Conservation (phyloP, 2,797 vertebrate species). For the Spinibarbus caldwelli region DNA sequence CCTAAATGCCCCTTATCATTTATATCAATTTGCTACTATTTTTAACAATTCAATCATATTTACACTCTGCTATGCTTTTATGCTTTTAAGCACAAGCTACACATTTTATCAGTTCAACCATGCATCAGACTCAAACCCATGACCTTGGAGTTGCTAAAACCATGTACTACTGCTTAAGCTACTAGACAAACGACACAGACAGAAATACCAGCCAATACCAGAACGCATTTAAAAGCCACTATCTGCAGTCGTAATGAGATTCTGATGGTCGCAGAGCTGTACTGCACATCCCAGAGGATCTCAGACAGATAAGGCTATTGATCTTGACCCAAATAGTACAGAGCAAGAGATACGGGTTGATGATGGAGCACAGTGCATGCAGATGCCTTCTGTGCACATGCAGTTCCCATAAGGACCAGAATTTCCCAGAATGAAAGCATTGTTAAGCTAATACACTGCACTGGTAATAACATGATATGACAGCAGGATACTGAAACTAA, state of each 20-base stretch:
- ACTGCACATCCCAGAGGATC: slow-evolving; percentile 37
- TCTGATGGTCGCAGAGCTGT: slow-evolving; percentile 30
- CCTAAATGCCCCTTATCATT: not conserved
- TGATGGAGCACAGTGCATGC: not conserved
- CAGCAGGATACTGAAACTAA: slow-evolving; percentile 29
- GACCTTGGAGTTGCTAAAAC: not conserved
- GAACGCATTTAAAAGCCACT: not conserved
- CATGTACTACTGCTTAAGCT: not conserved
- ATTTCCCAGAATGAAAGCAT: slow-evolving; percentile 10
- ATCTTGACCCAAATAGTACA: not conserved
- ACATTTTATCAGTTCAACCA: not conserved
- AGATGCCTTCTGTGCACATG: slow-evolving; percentile 14
- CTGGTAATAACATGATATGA: slow-evolving; percentile 32
- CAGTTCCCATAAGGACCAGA: not conserved
- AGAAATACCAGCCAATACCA: slow-evolving; percentile 8
- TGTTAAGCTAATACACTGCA: not conserved
- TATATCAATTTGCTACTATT: not conserved
- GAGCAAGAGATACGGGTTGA: not conserved
- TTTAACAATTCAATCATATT: not conserved
- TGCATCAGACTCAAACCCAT: not conserved
- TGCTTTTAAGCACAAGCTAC: not conserved
- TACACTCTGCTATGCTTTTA: not conserved
- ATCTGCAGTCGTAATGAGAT: slow-evolving; percentile 28
- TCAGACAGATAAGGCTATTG: slow-evolving; percentile 41
- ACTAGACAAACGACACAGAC: not conserved